Conservation (phyloP, 1,140 invertebrate genomes). For the Dreissena polymorpha region DNA sequence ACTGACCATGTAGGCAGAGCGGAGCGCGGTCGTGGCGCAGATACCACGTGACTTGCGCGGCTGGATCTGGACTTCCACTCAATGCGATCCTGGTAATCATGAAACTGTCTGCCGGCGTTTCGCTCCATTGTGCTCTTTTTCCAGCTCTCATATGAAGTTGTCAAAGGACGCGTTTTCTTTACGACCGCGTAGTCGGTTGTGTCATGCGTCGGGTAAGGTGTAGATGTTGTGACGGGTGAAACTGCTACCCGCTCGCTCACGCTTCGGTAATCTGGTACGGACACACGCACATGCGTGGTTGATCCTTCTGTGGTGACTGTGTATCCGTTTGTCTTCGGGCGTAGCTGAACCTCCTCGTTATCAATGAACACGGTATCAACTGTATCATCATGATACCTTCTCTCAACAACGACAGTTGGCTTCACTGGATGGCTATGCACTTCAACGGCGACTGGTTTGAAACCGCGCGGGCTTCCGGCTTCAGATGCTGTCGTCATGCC, state of each 20-base stretch:
- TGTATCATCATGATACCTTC: neutral
- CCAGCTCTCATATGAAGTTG: slow-evolving; percentile 45
- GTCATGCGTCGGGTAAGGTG: neutral
- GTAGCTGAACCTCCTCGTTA: slow-evolving; percentile 8
- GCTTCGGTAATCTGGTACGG: slow-evolving; percentile 42
- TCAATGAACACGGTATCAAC: slow-evolving; percentile 16
- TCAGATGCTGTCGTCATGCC: slow-evolving; percentile 18
- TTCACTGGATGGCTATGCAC: slow-evolving; percentile 35
- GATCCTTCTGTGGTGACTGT: neutral
- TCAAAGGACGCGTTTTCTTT: neutral
- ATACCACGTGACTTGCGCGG: slow-evolving; percentile 30
- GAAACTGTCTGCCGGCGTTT: slow-evolving; percentile 14
- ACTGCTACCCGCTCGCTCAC: neutral
- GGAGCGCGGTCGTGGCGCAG: slow-evolving; percentile 23
- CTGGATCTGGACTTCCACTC: slow-evolving; percentile 29
- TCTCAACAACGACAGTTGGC: neutral
- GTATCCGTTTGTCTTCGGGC: slow-evolving; percentile 21
- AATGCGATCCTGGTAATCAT: slow-evolving; percentile 37
- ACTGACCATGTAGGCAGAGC: slow-evolving; percentile 21
- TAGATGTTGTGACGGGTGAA: neutral
- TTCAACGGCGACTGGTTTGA: slow-evolving; percentile 11
- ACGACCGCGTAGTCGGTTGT: slow-evolving; percentile 6
- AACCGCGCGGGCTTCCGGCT: slow-evolving; percentile 14
- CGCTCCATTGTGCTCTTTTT: slow-evolving; percentile 45
- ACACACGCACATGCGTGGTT: slow-evolving; percentile 31